Conservation (phyloP, 2,113 vertebrate species). For the Glareola pratincola region DNA sequence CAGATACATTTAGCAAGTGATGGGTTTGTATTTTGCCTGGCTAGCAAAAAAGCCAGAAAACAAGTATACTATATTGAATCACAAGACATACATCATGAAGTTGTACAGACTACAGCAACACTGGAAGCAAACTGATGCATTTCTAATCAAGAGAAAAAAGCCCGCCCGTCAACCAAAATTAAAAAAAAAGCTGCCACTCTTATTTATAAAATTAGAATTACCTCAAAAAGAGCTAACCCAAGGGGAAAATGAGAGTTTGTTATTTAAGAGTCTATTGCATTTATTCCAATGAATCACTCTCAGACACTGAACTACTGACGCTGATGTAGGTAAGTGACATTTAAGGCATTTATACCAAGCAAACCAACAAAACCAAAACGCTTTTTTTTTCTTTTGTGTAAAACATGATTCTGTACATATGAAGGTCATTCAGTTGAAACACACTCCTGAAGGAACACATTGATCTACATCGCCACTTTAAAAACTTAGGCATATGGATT, state of each 20-base stretch:
- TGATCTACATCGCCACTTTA: background rate
- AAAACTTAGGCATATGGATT: background rate
- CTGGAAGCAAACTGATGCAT: background rate
- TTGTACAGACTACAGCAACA: accelerated
- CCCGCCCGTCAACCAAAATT: background rate
- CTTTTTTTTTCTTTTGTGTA: background rate
- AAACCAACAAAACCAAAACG: background rate
- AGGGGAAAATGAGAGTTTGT: background rate
- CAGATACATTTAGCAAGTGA: background rate
- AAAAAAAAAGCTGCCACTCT: background rate
- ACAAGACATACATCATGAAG: background rate
- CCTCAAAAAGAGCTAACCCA: background rate
- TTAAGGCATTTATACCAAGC: conserved; percentile 6
- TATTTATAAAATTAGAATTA: background rate
- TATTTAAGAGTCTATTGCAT: background rate
- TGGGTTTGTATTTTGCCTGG: background rate
- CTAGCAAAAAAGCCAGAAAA: background rate
- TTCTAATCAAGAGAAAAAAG: background rate
- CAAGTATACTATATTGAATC: background rate
- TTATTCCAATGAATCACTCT: background rate
- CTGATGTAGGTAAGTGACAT: background rate
- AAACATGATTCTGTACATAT: conserved; percentile 1
- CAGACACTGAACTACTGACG: background rate
- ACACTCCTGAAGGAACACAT: background rate
- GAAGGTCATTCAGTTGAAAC: background rate